Conservation (phyloP, 2,113 vertebrate species). For the Chaetodon auriga region DNA sequence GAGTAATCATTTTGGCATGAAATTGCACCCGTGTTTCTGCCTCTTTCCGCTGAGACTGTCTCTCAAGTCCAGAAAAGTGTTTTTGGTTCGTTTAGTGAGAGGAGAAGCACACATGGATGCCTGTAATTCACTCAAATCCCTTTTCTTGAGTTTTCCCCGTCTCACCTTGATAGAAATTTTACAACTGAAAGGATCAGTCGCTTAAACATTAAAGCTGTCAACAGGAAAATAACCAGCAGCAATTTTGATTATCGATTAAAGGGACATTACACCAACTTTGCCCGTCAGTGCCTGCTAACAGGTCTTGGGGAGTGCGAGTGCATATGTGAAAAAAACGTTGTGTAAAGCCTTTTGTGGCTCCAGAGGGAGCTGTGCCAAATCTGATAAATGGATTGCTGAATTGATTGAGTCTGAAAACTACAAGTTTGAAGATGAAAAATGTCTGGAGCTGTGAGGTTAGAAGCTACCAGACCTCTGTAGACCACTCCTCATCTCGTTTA, state of each 20-base stretch:
- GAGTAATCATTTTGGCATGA: slow-evolving; percentile 34
- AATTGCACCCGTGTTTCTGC: slow-evolving; percentile 17
- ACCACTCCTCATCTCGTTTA: neutral
- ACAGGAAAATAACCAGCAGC: slow-evolving; percentile 1
- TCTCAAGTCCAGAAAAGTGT: slow-evolving; percentile 5
- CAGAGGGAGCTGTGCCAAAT: neutral
- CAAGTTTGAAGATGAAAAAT: neutral
- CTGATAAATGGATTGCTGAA: neutral
- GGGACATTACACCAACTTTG: neutral
- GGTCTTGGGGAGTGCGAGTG: neutral
- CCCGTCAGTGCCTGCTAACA: neutral
- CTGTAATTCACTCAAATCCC: neutral
- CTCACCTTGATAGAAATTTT: neutral
- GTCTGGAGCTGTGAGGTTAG: neutral
- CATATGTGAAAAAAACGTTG: neutral
- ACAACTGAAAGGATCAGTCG: neutral
- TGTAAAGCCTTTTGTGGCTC: neutral
- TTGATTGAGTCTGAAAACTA: too few species aligned
- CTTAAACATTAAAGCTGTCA: neutral
- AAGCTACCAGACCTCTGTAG: neutral
- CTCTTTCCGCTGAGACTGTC: neutral
- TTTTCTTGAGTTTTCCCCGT: neutral
- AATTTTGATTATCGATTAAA: neutral
- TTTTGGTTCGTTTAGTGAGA: neutral
- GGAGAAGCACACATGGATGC: neutral